These are phyloP conservation scores for Parnassius apollo DNA, from an alignment of 2,888 invertebrate genomes.

Conservation along the genomic window DNA sequence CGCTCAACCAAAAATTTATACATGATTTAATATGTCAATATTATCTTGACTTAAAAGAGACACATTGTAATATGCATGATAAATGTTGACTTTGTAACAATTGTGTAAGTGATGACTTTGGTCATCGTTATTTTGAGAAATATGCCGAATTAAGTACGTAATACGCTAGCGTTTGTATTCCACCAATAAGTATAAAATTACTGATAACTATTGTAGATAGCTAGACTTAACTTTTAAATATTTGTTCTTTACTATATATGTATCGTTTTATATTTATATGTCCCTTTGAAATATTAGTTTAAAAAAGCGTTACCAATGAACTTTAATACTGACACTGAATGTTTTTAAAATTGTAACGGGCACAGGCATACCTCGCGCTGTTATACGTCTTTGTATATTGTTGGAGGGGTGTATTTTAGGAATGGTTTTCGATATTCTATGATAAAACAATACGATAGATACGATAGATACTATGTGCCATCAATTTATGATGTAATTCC, in stretches of 20 bases:
- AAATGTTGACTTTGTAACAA: background rate
- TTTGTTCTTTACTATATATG: conserved; percentile 27
- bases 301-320: conserved; percentile 78
- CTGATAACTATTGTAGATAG: conserved; percentile 24
- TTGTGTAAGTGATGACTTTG: background rate
- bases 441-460: too few relatives aligned
- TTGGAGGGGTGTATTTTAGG: background rate
- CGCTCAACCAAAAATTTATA: too few relatives aligned
- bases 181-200: conserved; percentile 1
- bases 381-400: background rate
- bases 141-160: too few relatives aligned
- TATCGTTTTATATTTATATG: conserved; percentile 52
- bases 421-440: conserved; percentile 21
- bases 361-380: background rate
- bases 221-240: conserved; percentile 30
- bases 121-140: too few relatives aligned
- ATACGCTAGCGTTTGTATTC: too few relatives aligned
- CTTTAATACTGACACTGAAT: conserved; percentile 61
- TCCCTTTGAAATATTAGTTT: conserved; percentile 65
- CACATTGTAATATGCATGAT: background rate
- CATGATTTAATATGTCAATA: too few relatives aligned
- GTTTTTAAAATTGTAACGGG: conserved; percentile 31
- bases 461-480: conserved; percentile 40
- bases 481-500: conserved; percentile 21
- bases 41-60: too few relatives aligned